Conservation (phyloP, 2,888 invertebrate species). For the Hedya salicella region DNA sequence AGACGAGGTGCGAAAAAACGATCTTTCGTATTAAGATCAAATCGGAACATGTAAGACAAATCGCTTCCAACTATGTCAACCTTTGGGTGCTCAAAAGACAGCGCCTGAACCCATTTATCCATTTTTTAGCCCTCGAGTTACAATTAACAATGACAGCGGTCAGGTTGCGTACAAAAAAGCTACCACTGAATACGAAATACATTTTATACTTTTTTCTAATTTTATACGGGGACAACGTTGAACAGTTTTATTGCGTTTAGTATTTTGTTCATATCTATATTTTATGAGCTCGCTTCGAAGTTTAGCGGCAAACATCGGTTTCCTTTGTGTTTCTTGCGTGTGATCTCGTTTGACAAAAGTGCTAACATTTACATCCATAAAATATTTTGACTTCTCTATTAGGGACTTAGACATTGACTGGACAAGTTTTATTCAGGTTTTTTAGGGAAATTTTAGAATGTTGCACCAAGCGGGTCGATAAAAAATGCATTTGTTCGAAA, state of each 20-base stretch:
- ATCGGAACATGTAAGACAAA: constrained; percentile 80
- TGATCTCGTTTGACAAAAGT: constrained; percentile 80
- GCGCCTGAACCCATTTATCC: constrained; percentile 70
- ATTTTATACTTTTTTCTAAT: constrained; percentile 65
- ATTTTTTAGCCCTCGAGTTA: constrained; percentile 72
- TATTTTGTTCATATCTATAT: constrained; percentile 79
- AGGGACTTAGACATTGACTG: constrained; percentile 58
- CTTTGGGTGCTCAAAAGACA: constrained; percentile 69
- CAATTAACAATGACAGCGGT: constrained; percentile 81
- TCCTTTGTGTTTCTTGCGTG: constrained; percentile 73
- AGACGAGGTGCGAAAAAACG: constrained; percentile 75
- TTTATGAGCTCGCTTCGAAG: constrained; percentile 68
- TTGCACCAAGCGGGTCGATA: constrained; percentile 13
- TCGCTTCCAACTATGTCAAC: constrained; percentile 77
- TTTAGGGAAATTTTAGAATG: constrained; percentile 49
- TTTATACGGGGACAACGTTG: constrained; percentile 57
- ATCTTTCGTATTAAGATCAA: constrained; percentile 70
- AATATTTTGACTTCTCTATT: constrained; percentile 83
- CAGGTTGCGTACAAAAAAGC: constrained; percentile 74
- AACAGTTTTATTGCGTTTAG: constrained; percentile 74
- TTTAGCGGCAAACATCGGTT: constrained; percentile 73
- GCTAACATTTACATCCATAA: constrained; percentile 80
- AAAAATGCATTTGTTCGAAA: constrained; percentile 50
- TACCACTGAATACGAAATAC: constrained; percentile 52
- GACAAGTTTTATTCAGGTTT: constrained; percentile 56